phyloP scores from a whole-genome alignment of 1,140 invertebrate genomes.

The Apolygus lucorum region DNA sequence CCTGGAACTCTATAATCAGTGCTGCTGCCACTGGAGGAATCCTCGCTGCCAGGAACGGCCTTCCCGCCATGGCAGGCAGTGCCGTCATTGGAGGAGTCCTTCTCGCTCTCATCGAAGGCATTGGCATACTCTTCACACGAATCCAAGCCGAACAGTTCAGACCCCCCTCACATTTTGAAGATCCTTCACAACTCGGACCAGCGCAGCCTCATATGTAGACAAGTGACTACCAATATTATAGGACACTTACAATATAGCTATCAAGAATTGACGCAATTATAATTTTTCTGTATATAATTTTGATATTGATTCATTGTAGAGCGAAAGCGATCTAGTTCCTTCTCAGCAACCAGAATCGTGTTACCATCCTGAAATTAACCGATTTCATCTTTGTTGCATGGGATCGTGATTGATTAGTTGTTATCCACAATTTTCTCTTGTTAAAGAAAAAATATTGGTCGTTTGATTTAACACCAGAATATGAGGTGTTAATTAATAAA shows the following conservation, averaged over 20 bases:
- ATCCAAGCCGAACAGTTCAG: constrained; percentile 83
- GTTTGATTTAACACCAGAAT: too few species aligned
- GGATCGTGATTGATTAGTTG: too few species aligned
- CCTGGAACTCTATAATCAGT: constrained; percentile 96
- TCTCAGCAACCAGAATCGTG: too few species aligned
- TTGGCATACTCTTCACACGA: constrained; percentile 86
- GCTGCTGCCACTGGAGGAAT: constrained; percentile 92
- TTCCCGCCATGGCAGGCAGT: constrained; percentile 90
- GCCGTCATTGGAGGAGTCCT: constrained; percentile 90
- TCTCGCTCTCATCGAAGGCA: constrained; percentile 91
- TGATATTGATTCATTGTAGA: not conserved
- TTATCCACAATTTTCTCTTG: too few species aligned
- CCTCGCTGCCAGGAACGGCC: constrained; percentile 85
- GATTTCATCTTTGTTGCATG: too few species aligned
- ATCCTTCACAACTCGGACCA: constrained; percentile 52
- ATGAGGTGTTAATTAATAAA: too few species aligned
- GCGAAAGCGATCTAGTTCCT: too few species aligned
- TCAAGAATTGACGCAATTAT: not conserved
- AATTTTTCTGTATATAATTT: constrained; percentile 8
- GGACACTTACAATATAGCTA: not conserved
- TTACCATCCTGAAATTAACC: too few species aligned
- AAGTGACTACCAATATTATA: not conserved
- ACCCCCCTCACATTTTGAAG: constrained; percentile 62
- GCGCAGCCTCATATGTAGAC: constrained; percentile 33
- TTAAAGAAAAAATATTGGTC: too few species aligned